A percentile compares a stretch with the other conserved stretches of the same genome.
phyloP scores from a whole-genome alignment of 2,888 invertebrate species.

The Spisula subtruncata region DNA sequence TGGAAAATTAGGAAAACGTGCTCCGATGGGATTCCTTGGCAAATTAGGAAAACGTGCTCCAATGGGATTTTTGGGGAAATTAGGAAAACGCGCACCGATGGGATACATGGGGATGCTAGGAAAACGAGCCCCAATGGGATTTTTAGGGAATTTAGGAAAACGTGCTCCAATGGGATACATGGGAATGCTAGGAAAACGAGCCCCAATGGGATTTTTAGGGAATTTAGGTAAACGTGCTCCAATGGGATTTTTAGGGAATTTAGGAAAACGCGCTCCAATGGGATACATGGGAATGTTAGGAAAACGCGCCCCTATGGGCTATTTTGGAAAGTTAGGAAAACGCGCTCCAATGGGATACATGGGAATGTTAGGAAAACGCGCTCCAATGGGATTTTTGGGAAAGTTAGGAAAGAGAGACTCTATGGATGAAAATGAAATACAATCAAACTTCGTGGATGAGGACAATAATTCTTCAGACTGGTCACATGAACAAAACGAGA shows the following conservation, averaged over 20 bases:
- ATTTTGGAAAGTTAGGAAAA: conserved; percentile 53
- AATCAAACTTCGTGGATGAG: conserved; percentile 10
- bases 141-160: conserved; percentile 52
- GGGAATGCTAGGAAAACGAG: conserved; percentile 43
- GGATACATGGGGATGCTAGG: conserved; percentile 51
- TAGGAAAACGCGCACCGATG: conserved; percentile 61
- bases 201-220: conserved; percentile 51
- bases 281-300: conserved; percentile 55
- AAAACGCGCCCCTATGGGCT: conserved; percentile 59
- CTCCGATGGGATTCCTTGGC: conserved; percentile 48
- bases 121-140: conserved; percentile 58
- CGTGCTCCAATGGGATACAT: conserved; percentile 55
- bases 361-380: conserved; percentile 52
- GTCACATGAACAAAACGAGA: conserved; percentile 10
- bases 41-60: conserved; percentile 56
- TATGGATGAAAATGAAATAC: no score
- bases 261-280: conserved; percentile 60
- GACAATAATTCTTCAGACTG: not conserved
- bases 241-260: conserved; percentile 48
- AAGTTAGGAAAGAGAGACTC: conserved; percentile 40
- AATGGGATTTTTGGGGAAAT: conserved; percentile 55
- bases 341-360: conserved; percentile 54
- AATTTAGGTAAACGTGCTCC: conserved; percentile 56
- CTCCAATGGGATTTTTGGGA: conserved; percentile 52
- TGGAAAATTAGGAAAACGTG: conserved; percentile 54